A percentile compares a stretch with the other conserved stretches of the same genome.
These are phyloP conservation scores for Mus caroli DNA, from an alignment of 2,797 vertebrate genomes.

Conservation along the genomic window DNA sequence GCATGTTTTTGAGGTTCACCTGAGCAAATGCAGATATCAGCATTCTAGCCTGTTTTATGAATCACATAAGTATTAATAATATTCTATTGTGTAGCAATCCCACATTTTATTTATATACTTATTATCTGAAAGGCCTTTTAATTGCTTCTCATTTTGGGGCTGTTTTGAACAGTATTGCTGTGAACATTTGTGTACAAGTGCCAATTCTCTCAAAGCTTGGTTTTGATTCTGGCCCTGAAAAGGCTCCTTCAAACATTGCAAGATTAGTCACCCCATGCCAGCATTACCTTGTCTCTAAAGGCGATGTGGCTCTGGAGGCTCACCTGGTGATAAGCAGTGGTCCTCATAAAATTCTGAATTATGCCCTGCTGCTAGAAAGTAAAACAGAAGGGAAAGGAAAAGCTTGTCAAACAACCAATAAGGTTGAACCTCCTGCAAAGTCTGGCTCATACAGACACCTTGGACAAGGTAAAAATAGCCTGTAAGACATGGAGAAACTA, in stretches of 20 bases:
- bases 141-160: background rate
- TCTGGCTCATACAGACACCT: background rate
- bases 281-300: conserved; percentile 92
- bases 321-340: conserved; percentile 90
- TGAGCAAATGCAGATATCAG: background rate
- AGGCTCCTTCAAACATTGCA: background rate
- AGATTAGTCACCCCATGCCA: background rate
- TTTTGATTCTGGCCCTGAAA: conserved; percentile 27
- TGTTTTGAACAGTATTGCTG: background rate
- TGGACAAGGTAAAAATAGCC: background rate
- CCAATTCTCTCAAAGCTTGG: background rate
- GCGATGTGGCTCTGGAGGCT: conserved; percentile 90
- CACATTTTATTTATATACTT: conserved; percentile 1
- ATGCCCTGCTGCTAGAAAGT: conserved; percentile 92
- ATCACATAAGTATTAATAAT: background rate
- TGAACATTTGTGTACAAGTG: background rate
- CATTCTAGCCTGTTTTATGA: background rate
- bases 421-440: background rate
- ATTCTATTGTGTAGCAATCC: background rate
- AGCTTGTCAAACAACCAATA: background rate
- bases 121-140: background rate
- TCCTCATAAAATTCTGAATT: conserved; percentile 92
- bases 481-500: background rate
- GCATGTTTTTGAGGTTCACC: background rate
- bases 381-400: conserved; percentile 86